phyloP scores from a whole-genome alignment of 2,797 vertebrate species.

The Acipenser ruthenus region DNA sequence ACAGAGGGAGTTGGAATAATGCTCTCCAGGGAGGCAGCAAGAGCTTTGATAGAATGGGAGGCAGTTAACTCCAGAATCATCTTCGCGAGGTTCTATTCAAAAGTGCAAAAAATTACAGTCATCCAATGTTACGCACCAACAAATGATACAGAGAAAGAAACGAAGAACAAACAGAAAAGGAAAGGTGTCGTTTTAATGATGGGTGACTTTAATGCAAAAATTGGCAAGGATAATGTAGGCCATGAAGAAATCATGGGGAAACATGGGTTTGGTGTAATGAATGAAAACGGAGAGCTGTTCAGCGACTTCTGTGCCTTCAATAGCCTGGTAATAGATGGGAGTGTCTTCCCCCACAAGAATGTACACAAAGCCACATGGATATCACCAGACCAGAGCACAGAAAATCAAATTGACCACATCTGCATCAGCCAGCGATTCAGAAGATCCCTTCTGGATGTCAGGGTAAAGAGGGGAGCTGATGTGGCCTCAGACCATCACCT shows the following conservation, averaged over 20 bases:
- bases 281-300: too few relatives aligned
- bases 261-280: too few relatives aligned
- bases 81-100: neutral
- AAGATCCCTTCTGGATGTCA: constrained; percentile 6
- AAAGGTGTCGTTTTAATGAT: neutral
- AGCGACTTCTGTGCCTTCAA: too few relatives aligned
- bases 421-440: constrained; percentile 1
- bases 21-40: too few relatives aligned
- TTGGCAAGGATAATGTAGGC: neutral
- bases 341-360: neutral
- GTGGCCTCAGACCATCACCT: neutral
- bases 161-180: neutral
- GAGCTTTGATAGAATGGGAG: too few relatives aligned
- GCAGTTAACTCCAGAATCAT: neutral
- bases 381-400: neutral
- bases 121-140: constrained; percentile 5
- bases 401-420: constrained; percentile 9
- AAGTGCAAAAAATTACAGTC: neutral
- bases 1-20: too few relatives aligned
- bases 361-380: constrained; percentile 3
- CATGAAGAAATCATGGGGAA: too few relatives aligned
- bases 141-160: neutral
- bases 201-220: neutral
- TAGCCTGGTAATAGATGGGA: too few relatives aligned
- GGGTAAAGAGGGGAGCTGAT: neutral